A percentile compares a stretch with the other conserved stretches of the same genome.
Conservation (phyloP, 2,113 vertebrate genomes). For the Alaudala cheleensis region DNA sequence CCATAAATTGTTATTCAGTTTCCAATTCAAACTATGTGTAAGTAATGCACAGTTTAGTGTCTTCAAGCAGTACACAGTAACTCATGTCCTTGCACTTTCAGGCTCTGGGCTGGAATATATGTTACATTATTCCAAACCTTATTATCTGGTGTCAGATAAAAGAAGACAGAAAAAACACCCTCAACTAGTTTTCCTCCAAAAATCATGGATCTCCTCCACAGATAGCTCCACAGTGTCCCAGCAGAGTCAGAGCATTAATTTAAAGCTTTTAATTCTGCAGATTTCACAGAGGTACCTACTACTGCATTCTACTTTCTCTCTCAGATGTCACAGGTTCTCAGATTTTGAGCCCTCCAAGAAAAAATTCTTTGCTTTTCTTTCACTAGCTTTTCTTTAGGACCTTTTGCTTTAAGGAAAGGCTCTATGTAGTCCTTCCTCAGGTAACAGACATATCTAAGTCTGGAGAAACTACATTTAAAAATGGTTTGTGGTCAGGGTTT, state of each 20-base stretch:
- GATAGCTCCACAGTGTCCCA: background rate
- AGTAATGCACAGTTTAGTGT: constrained; percentile 5
- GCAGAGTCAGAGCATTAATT: background rate
- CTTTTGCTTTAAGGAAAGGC: background rate
- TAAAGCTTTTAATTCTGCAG: background rate
- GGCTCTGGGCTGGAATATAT: background rate
- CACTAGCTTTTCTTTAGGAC: background rate
- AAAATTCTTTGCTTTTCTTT: background rate
- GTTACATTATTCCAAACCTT: background rate
- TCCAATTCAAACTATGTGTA: background rate
- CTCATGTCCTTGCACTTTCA: background rate
- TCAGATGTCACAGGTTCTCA: background rate
- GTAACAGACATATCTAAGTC: background rate
- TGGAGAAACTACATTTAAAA: background rate
- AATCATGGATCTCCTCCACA: background rate
- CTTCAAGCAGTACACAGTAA: constrained; percentile 50
- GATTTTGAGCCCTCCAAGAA: background rate
- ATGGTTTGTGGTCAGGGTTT: background rate
- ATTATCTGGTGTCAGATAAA: background rate
- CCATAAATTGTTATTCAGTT: background rate
- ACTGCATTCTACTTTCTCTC: background rate
- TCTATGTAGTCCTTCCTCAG: background rate
- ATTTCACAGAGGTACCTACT: background rate
- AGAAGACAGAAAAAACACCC: background rate
- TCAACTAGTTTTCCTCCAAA: background rate